Conservation (phyloP, 2,888 invertebrate species). For the Laspeyria flexula region DNA sequence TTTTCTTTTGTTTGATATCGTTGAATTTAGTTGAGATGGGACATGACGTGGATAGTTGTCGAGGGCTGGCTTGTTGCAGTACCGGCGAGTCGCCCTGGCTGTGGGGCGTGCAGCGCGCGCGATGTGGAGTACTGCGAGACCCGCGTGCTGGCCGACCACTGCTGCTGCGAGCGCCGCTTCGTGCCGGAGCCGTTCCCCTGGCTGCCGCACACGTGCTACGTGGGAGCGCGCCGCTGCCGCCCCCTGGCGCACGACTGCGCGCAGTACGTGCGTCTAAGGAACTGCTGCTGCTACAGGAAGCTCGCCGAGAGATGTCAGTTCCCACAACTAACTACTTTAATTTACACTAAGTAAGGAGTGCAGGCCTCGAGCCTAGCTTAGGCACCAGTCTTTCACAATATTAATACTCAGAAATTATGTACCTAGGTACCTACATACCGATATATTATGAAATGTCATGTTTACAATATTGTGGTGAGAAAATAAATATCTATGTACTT, state of each 20-base stretch:
- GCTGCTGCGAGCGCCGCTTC: constrained; percentile 85
- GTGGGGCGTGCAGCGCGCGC: constrained; percentile 86
- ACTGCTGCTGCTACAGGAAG: constrained; percentile 88
- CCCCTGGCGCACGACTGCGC: constrained; percentile 87
- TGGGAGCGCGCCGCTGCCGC: constrained; percentile 86
- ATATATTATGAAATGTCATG: too few relatives aligned
- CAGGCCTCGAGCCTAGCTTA: too few relatives aligned
- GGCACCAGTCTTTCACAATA: too few relatives aligned
- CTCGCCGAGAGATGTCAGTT: constrained; percentile 87
- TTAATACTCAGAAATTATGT: too few relatives aligned
- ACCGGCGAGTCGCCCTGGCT: constrained; percentile 74
- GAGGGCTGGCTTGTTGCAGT: constrained; percentile 54
- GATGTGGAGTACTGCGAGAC: constrained; percentile 88
- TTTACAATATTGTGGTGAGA: too few relatives aligned
- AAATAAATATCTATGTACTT: too few relatives aligned
- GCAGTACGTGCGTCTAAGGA: constrained; percentile 86
- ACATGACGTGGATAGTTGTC: too few relatives aligned
- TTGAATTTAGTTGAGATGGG: too few relatives aligned
- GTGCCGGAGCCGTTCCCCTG: constrained; percentile 88
- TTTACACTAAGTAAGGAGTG: too few relatives aligned
- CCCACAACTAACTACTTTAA: neutral
- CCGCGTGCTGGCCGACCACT: constrained; percentile 83
- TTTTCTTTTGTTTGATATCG: too few relatives aligned
- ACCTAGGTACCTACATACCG: too few relatives aligned
- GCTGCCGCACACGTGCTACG: constrained; percentile 89